Evolutionary conservation across 2,113 vertebrate species (phyloP), one percentile per base, ranked within the genome.

Genomic region (Benitochromis conjunctus): DNA sequence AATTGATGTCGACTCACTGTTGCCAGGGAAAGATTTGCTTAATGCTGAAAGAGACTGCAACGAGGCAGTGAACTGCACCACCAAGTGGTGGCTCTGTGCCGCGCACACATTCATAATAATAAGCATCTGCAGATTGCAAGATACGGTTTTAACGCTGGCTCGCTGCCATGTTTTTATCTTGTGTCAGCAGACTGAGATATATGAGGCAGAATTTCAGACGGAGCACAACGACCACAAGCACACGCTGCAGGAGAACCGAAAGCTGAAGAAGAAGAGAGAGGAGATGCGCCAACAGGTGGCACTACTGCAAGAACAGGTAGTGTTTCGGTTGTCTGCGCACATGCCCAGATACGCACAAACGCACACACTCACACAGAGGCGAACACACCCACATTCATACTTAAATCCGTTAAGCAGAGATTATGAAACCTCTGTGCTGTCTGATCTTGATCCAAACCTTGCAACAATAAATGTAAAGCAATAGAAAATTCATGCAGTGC

Each of bases 271-370:
- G 89, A 96, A 95, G 81, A 94, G 96, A 79, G 95, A 94, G 38
- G 97, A 97, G 21, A 96, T 96, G 96, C 90, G 93, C 36, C 96
- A 97, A 89, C 96, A 97, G 94, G 96, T 97, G 95, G 90, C 91
- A 7, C 93, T 97, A 21, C 89, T 97, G 80, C 94, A 96, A 31
- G 97, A 97, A 85, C 96, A 97, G 96, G 97, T 97, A 84, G 10
- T 79, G 88, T 89, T 83, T 48, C 0, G 18, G 26, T 2, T 74
- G n/a, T 55, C 31, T 46, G 7, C 2, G 21, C 24, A 54, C 14
- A n/a, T 16, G 9, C 4, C 54, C 6, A 64, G 4, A 43, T 4
- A 55, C 18, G 54, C 48, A 66, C 8, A 51, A 11, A 21, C 18
- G 4, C 21, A 48, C 24, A 58, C 29, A 46, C n/a, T 26, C 10